phyloP scores from a whole-genome alignment of 2,888 invertebrate genomes.

The Argyra leucocephala region DNA sequence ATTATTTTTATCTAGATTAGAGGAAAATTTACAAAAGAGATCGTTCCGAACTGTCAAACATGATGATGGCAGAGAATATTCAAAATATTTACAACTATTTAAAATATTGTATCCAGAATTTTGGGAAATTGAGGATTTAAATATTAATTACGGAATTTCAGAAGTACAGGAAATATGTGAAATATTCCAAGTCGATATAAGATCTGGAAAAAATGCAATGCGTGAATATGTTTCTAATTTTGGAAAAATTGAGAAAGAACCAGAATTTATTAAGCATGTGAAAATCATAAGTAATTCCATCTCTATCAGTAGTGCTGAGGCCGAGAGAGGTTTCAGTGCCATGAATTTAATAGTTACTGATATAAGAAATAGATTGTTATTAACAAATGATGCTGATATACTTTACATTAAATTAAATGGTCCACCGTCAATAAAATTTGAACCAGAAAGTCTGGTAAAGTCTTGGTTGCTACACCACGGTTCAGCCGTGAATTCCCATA shows the following conservation, averaged over 20 bases:
- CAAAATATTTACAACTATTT: conserved; percentile 7
- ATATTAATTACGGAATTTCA: conserved; percentile 8
- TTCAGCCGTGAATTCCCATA: neutral
- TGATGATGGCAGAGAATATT: neutral
- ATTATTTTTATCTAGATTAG: neutral
- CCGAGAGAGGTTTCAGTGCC: neutral
- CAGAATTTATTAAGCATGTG: neutral
- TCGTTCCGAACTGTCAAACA: neutral
- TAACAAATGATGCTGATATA: neutral
- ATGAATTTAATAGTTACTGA: neutral
- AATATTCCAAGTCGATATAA: conserved; percentile 2
- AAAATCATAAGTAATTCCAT: neutral
- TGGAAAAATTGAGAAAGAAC: conserved; percentile 8
- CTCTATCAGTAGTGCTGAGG: neutral
- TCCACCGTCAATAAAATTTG: conserved; percentile 1
- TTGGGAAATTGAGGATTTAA: conserved; percentile 7
- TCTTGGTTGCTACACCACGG: neutral
- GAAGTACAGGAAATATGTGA: conserved; percentile 7
- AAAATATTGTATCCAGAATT: no score
- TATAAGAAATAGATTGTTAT: neutral
- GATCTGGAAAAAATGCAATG: conserved; percentile 7
- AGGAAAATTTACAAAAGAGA: conserved; percentile 7
- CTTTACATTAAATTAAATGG: conserved; percentile 9
- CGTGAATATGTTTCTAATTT: neutral
- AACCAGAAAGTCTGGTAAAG: conserved; percentile 9